A percentile compares a stretch with the other conserved stretches of the same genome.
phyloP scores from a whole-genome alignment of 2,797 vertebrate genomes.

The Periophthalmus magnuspinnatus region DNA sequence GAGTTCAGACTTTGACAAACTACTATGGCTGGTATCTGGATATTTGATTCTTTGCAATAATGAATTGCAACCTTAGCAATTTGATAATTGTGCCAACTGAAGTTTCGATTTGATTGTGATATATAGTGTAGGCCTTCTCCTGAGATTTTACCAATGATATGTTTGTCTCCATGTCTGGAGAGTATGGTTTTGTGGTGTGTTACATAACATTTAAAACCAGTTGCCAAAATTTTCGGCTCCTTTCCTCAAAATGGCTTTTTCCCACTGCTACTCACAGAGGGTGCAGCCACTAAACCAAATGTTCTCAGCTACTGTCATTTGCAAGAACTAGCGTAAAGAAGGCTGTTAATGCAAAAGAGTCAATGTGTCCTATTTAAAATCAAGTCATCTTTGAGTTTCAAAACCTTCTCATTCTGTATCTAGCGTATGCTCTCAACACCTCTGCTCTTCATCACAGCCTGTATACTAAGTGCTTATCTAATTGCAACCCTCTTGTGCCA shows the following conservation, averaged over 20 bases:
- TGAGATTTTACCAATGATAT: no score
- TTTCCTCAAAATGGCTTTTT: not conserved
- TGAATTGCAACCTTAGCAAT: no score
- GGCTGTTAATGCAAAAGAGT: not conserved
- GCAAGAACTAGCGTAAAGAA: not conserved
- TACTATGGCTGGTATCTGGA: no score
- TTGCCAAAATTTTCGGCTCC: not conserved
- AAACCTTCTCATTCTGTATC: not conserved
- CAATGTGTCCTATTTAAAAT: not conserved
- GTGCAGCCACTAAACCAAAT: not conserved
- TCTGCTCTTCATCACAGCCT: not conserved
- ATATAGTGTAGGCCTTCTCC: no score
- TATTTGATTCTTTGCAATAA: no score
- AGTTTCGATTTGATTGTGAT: no score
- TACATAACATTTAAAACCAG: no score
- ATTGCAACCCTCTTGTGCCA: constrained; percentile 48
- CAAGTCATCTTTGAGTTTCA: not conserved
- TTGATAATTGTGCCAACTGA: no score
- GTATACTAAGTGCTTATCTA: constrained; percentile 55
- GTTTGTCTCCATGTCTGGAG: no score
- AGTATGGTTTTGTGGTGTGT: no score
- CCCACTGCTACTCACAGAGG: not conserved
- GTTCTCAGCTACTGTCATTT: not conserved
- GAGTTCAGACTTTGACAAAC: no score
- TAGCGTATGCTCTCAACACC: constrained; percentile 1